These are phyloP conservation scores for Chiroxiphia lanceolata DNA, from an alignment of 2,797 vertebrate species.

Conservation along the genomic window DNA sequence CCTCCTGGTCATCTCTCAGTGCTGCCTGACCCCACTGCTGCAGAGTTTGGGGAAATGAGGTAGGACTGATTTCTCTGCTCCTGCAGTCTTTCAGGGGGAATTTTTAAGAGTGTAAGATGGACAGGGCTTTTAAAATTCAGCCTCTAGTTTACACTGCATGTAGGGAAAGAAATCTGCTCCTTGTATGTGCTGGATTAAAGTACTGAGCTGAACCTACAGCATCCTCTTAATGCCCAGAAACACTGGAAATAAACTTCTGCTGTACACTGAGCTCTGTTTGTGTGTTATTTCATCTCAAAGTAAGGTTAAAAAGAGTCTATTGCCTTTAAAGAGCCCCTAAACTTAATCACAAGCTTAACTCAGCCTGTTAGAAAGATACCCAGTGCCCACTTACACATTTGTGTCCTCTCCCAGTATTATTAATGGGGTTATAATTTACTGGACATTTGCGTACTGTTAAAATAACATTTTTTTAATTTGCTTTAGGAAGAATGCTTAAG, in stretches of 20 bases:
- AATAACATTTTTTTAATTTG: not conserved
- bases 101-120: fast-evolving
- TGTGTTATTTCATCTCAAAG: not conserved
- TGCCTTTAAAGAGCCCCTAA: not conserved
- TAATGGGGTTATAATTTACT: fast-evolving
- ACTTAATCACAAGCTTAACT: not conserved
- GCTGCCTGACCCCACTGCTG: not conserved
- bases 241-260: not conserved
- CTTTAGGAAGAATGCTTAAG: not conserved
- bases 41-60: not conserved
- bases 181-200: fast-evolving
- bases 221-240: not conserved
- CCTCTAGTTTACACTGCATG: fast-evolving
- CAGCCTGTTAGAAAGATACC: not conserved
- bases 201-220: not conserved
- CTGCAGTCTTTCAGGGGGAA: not conserved
- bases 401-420: not conserved
- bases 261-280: fast-evolving
- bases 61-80: not conserved
- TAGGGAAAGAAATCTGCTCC: not conserved
- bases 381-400: fast-evolving
- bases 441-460: not conserved
- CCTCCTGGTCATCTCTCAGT: fast-evolving
- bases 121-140: not conserved
- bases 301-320: not conserved